Base-by-base conservation (phyloP, 2,113 vertebrate species). In the Ochotona curzoniae region DNA sequence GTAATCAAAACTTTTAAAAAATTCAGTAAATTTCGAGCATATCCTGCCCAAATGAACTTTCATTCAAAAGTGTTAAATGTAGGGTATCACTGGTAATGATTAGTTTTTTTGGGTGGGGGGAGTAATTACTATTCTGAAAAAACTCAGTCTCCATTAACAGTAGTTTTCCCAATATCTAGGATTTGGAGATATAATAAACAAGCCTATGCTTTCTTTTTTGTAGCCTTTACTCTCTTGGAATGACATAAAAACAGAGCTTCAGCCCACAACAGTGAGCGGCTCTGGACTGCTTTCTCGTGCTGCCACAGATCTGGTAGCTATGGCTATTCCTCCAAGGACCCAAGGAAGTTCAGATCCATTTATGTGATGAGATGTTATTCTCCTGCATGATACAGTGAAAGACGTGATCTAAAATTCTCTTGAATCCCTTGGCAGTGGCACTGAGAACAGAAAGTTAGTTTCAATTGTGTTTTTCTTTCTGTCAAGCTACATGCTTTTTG, bases 401-500 rank as follows among this genome's bases (percentile, higher is more conserved):
- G 61, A 93, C 38, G 63, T 71, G 83, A 89, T 71, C 90, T 83
- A 88, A 80, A 44, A 81, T 82, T 93, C 71, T 91, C 75, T 54
- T 76, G 44, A 32, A 67, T 92, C 73, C 81, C 4, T 51, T 44
- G 57, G 85, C 17, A 38, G 54, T 47, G 89, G 38, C 69, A 30
- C 35, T 76, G 87, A 32, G 60, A 92, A 81, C 28, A 96, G 75
- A 94, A 91, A 83, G 32, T 75, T 87, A 69, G 35, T 86, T 87
- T 94, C 79, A 89, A 92, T 51, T 17, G 13, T 51, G 25, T 44
- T 76, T 44, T 80, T 69, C 73, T 44, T 94, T 64, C 44, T 14
- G 26, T 28, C 70, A 93, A 95, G 92, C 51, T 35, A 91, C 79
- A 94, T 0, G 8, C 11, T 32, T 69, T 88, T 78, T 89, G 89